Evolutionary conservation across 2,113 vertebrate genomes (phyloP).

Genomic region (Heterochromis multidens): DNA sequence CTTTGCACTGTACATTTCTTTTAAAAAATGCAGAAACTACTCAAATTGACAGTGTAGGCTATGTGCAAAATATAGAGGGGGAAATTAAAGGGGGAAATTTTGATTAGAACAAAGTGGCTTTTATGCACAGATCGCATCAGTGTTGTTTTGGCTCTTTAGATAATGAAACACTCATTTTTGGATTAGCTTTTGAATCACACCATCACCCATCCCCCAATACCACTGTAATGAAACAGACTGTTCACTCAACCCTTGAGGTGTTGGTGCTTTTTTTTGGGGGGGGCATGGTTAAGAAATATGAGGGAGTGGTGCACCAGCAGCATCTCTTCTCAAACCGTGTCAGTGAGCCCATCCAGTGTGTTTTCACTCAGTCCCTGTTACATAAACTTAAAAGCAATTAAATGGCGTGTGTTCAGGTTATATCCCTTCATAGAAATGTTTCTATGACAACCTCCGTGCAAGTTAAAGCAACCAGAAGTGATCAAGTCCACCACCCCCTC

Average conservation of each 20-base stretch:
- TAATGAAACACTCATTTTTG: constrained; percentile 55
- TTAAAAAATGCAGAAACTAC: neutral
- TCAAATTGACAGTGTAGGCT: neutral
- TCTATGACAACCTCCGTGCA: constrained; percentile 98
- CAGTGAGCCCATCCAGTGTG: neutral
- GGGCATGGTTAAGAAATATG: constrained; percentile 19
- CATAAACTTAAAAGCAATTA: constrained; percentile 91
- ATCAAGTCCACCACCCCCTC: constrained; percentile 79
- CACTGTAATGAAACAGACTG: constrained; percentile 58
- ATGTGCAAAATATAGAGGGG: neutral
- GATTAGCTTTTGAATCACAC: constrained; percentile 53
- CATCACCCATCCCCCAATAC: constrained; percentile 53
- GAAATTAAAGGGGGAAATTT: neutral
- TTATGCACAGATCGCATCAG: constrained; percentile 4
- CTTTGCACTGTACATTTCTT: neutral
- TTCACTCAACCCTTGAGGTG: constrained; percentile 62
- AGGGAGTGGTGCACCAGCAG: constrained; percentile 25
- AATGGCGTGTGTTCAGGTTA: constrained; percentile 88
- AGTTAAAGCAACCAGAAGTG: constrained; percentile 97
- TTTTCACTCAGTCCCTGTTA: constrained; percentile 78
- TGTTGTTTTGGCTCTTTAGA: constrained; percentile 24
- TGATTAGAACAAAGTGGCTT: neutral
- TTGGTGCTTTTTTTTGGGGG: constrained; percentile 45
- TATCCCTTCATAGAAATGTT: constrained; percentile 90
- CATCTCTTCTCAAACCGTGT: constrained; percentile 36